These are phyloP conservation scores for Nothoprocta perdicaria DNA, from an alignment of 2,113 vertebrate species.

Conservation along the genomic window DNA sequence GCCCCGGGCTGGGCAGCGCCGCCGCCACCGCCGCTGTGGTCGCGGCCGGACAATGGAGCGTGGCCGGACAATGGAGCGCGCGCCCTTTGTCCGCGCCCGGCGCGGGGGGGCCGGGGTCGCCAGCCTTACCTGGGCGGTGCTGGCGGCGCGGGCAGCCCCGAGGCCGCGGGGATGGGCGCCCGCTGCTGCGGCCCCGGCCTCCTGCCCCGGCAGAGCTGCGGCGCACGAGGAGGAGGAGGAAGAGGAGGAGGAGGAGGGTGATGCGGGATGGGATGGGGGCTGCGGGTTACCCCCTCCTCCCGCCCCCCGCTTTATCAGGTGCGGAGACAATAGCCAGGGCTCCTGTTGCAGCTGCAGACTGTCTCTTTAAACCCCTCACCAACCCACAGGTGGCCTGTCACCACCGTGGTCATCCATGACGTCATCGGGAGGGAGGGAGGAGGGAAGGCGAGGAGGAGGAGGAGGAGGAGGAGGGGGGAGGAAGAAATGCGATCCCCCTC, in stretches of 20 bases:
- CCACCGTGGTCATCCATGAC: conserved; percentile 79
- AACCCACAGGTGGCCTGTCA: conserved; percentile 84
- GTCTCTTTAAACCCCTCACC: conserved; percentile 82
- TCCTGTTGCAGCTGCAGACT: conserved; percentile 63
- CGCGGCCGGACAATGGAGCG: not conserved
- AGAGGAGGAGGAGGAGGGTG: not conserved
- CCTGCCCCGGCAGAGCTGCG: not conserved
- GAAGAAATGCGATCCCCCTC: conserved; percentile 60
- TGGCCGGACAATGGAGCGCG: not conserved
- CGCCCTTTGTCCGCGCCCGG: not conserved
- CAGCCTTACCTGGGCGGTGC: conserved; percentile 58
- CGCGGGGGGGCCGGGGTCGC: not conserved
- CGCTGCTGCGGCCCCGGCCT: not conserved
- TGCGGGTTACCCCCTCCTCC: not conserved
- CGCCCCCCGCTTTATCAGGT: conserved; percentile 36
- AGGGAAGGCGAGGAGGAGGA: conserved; percentile 28
- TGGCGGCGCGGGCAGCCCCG: not conserved
- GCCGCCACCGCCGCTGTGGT: too few relatives aligned
- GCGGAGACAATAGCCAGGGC: conserved; percentile 64
- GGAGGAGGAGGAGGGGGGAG: conserved; percentile 1
- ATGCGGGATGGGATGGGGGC: not conserved
- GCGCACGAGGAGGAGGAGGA: not conserved
- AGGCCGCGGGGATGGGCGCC: not conserved
- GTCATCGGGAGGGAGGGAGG: conserved; percentile 75
- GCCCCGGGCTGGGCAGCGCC: not conserved